Conservation (phyloP, 2,888 invertebrate species). For the Morpho achilles region DNA sequence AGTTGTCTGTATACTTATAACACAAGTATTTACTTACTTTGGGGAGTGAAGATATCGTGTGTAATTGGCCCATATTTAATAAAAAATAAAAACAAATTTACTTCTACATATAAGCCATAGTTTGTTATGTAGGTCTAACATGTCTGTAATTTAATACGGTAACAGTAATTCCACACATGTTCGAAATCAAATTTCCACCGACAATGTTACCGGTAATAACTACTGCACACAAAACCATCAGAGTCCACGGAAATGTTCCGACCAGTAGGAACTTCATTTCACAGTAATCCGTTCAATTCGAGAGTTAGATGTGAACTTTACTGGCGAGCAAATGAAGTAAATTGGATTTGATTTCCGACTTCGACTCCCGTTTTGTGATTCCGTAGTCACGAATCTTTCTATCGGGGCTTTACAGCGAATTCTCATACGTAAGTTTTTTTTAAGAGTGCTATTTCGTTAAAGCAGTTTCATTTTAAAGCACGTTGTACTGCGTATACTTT, state of each 20-base stretch:
- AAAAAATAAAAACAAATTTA: too few relatives aligned
- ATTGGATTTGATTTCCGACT: conserved; percentile 73
- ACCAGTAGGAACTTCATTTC: conserved; percentile 47
- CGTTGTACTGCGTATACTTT: too few relatives aligned
- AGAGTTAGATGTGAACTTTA: conserved; percentile 67
- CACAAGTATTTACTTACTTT: too few relatives aligned
- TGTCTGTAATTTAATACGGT: background rate
- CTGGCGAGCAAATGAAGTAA: conserved; percentile 71
- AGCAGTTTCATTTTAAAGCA: background rate
- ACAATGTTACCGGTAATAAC: conserved; percentile 20
- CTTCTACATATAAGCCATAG: too few relatives aligned
- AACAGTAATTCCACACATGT: conserved; percentile 16
- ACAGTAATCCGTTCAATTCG: conserved; percentile 66
- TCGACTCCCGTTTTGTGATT: conserved; percentile 60
- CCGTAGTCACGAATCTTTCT: conserved; percentile 60
- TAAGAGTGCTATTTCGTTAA: conserved; percentile 14
- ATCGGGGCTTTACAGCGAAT: conserved; percentile 40
- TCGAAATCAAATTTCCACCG: conserved; percentile 20
- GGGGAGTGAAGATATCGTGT: too few relatives aligned
- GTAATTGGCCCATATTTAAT: too few relatives aligned
- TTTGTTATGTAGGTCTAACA: too few relatives aligned
- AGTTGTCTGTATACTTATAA: too few relatives aligned
- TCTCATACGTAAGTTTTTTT: conserved; percentile 31
- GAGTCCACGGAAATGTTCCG: conserved; percentile 32
- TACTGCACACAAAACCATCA: conserved; percentile 26